Percentiles rank a stretch among this genome's conserved stretches.
Conservation (phyloP, 2,797 vertebrate species). For the Cichlasoma orientale region DNA sequence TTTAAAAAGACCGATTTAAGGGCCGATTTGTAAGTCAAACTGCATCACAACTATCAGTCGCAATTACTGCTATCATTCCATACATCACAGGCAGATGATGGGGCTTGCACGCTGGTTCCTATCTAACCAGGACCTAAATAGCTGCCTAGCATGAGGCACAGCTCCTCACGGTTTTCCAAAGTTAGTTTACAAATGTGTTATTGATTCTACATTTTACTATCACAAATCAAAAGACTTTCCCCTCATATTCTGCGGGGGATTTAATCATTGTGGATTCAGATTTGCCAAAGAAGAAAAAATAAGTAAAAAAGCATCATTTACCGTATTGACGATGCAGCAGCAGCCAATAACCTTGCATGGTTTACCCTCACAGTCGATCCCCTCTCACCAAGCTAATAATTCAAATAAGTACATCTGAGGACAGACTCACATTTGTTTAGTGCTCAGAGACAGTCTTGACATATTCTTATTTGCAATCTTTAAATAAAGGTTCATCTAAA, state of each 20-base stretch:
- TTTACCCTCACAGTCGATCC: constrained; percentile 96
- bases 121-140: constrained; percentile 79
- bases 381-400: constrained; percentile 90
- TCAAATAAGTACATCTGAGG: not conserved
- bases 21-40: no score
- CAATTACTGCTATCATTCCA: constrained; percentile 32
- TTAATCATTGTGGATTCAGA: not conserved
- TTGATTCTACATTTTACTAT: not conserved
- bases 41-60: no score
- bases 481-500: not conserved
- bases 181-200: not conserved
- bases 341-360: constrained; percentile 97
- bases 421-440: not conserved
- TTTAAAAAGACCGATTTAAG: no score
- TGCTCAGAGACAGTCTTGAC: not conserved
- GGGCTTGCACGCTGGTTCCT: constrained; percentile 88
- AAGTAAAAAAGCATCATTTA: constrained; percentile 50
- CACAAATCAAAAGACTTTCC: not conserved
- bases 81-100: constrained; percentile 72
- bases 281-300: accelerated
- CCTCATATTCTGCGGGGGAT: not conserved
- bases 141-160: constrained; percentile 77
- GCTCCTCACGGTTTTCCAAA: not conserved
- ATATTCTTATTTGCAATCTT: not conserved
- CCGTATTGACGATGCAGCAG: constrained; percentile 98